A percentile compares a stretch with the other conserved stretches of the same genome.
These are phyloP conservation scores for Coleophora flavipennella DNA, from an alignment of 2,888 invertebrate genomes.

Conservation along the genomic window DNA sequence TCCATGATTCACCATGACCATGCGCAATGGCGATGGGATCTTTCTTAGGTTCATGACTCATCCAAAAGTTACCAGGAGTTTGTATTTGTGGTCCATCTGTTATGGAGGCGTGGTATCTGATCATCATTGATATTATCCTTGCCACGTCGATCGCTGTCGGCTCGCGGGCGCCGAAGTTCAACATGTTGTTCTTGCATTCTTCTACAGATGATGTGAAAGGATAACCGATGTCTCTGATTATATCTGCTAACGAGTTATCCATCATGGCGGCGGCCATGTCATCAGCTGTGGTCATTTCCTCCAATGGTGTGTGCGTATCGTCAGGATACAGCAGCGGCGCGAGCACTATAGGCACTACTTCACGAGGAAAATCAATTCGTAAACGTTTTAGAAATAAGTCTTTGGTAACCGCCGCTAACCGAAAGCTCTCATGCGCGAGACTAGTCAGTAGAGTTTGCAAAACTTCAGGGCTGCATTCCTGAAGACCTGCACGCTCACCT, in stretches of 20 bases:
- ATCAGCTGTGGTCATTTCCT: slow-evolving; percentile 76
- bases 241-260: slow-evolving; percentile 87
- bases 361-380: slow-evolving; percentile 89
- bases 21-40: slow-evolving; percentile 53
- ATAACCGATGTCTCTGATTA: slow-evolving; percentile 94
- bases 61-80: slow-evolving; percentile 78
- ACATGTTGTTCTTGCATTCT: slow-evolving; percentile 88
- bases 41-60: slow-evolving; percentile 69
- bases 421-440: slow-evolving; percentile 74
- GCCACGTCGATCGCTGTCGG: slow-evolving; percentile 89
- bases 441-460: slow-evolving; percentile 84
- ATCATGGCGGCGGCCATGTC: slow-evolving; percentile 75
- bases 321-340: slow-evolving; percentile 90
- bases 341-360: slow-evolving; percentile 90
- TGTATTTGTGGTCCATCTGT: slow-evolving; percentile 79
- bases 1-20: slow-evolving; percentile 81
- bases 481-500: slow-evolving; percentile 85
- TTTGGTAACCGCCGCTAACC: slow-evolving; percentile 81
- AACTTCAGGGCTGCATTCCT: slow-evolving; percentile 92
- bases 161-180: slow-evolving; percentile 86
- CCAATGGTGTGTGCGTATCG: slow-evolving; percentile 77
- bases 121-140: slow-evolving; percentile 88
- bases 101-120: slow-evolving; percentile 80
- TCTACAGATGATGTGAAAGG: slow-evolving; percentile 89
- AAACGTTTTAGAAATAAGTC: slow-evolving; percentile 86